Evolutionary conservation across 2,797 vertebrate species (phyloP), one percentile per base, ranked within the genome.

Genomic region (Myoxocephalus aenaeus): DNA sequence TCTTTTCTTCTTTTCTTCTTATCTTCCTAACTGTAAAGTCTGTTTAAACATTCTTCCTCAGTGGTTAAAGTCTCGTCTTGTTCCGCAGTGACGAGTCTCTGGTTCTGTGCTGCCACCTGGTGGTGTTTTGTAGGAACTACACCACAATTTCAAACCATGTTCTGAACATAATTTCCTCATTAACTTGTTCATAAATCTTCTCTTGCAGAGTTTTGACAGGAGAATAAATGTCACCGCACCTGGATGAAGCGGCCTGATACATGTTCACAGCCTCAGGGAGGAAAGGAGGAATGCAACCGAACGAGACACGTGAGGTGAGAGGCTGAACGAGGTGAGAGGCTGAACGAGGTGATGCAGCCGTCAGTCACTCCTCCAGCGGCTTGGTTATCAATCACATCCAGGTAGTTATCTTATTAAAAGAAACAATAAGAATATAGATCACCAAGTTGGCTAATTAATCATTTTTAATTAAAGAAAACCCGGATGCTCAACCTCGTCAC

Each of bases 101-200:
- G 51, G 27, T 36, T 48, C 46, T 44, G 42, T 80, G 68, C 54
- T 66, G 22, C 74, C 81, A 9, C 32, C 75, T 73, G 73, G 80
- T 81, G 88, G 66, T 0, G 34, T 4, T 0, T 56, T 11, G 40
- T 56, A 12, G 32, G 57, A 81, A 73, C 1, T 32, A 36, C 77
- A 75, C 3, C 46, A 0, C 38, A 4, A 56, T 13, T 29, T 29
- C 12, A 53, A 44, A 27, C 2, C 12, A 14, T 20, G 8, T 18
- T 51, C 18, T 8, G 1, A 50, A 22, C 51, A 44, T 20, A 9
- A 22, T 40, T 12, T 10, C 18, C 5, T 9, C 27, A 20, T 8
- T 1, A 61, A 61, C n/a, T 42, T 18, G 9, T 20, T 57, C 1
- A 27, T 7, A 17, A 7, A 22, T 62, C 2, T 14, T 25, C 15